Evolutionary conservation across 2,797 vertebrate genomes (phyloP), one percentile per base, ranked within the genome.

Genomic region (Oryzias dopingdopingensis): DNA sequence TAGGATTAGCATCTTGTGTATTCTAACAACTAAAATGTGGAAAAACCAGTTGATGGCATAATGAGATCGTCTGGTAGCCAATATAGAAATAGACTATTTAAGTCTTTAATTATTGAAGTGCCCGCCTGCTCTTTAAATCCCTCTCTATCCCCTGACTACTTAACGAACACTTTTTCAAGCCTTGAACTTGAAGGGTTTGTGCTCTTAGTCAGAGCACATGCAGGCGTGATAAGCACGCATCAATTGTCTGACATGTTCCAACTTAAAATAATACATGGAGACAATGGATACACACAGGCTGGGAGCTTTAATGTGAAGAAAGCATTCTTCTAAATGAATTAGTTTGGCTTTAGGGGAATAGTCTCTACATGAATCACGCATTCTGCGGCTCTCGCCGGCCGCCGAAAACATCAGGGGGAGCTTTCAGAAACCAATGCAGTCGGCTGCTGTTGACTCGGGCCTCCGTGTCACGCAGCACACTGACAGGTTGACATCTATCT

Each of bases 301-400:
- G 49, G 53, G 74, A 72, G 48, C 60, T 76, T 70, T 77, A 65
- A 73, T 61, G 62, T 20, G 2, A 65, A 65, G 20, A 20, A 12
- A 73, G 50, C 41, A 24, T 29, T 26, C 53, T 42, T 52, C 64
- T 54, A 46, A 47, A 72, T 65, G 61, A 70, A 70, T 61, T 56
- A 51, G 52, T 44, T 70, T 62, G 59, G 83, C 81, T 79, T 63
- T 50, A 23, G 73, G 76, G 74, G 67, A 87, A 88, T 86, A 72
- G 59, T 87, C 80, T 67, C 42, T 50, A 46, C 42, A 74, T 86
- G 82, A 88, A 74, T 89, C 85, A 88, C 63, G 86, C 65, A 29
- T 60, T 70, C 54, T 81, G 70, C 57, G 49, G 43, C 63, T 72
- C 67, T 71, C 52, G 29, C 65, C 72, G 47, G 66, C 68, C 64